phyloP scores from a whole-genome alignment of 30 jellyfish, hydroid and myxozoan species.

The Aurelia aurita region DNA sequence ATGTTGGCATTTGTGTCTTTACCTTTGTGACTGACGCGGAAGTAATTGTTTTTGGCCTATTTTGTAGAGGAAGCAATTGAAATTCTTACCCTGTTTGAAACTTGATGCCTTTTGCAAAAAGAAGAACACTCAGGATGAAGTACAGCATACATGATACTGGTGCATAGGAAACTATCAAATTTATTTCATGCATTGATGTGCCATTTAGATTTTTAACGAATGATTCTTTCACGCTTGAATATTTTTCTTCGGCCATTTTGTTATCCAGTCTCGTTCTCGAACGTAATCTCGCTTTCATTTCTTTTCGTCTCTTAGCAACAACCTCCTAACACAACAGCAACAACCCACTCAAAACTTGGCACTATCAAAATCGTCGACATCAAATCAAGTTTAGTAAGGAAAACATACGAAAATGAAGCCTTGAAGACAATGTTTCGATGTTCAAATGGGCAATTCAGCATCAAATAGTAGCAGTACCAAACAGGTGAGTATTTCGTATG shows the following conservation, averaged over 20 bases:
- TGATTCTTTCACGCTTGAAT: constrained; percentile 34
- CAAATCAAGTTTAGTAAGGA: too few relatives aligned
- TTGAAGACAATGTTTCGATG: too few relatives aligned
- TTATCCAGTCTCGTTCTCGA: background rate
- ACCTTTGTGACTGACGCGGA: too few relatives aligned
- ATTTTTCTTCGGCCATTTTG: constrained; percentile 14
- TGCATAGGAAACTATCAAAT: constrained; percentile 11
- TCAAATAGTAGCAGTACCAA: constrained; percentile 19
- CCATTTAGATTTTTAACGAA: constrained; percentile 54
- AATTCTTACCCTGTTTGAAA: constrained; percentile 1
- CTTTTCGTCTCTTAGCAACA: too few relatives aligned
- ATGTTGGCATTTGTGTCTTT: too few relatives aligned
- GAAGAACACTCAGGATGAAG: background rate
- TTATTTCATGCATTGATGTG: constrained; percentile 49
- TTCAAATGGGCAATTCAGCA: constrained; percentile 50
- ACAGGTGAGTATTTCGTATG: background rate
- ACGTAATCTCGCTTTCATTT: too few relatives aligned
- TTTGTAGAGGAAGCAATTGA: background rate
- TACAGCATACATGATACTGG: constrained; percentile 60
- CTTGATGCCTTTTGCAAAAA: background rate
- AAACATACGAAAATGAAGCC: too few relatives aligned
- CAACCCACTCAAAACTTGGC: constrained; percentile 31
- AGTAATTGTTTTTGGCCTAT: background rate
- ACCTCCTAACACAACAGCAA: constrained; percentile 17
- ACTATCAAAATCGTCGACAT: too few relatives aligned